Evolutionary conservation across 2,113 vertebrate species (phyloP).

Genomic region (Hippocampus mohnikei): DNA sequence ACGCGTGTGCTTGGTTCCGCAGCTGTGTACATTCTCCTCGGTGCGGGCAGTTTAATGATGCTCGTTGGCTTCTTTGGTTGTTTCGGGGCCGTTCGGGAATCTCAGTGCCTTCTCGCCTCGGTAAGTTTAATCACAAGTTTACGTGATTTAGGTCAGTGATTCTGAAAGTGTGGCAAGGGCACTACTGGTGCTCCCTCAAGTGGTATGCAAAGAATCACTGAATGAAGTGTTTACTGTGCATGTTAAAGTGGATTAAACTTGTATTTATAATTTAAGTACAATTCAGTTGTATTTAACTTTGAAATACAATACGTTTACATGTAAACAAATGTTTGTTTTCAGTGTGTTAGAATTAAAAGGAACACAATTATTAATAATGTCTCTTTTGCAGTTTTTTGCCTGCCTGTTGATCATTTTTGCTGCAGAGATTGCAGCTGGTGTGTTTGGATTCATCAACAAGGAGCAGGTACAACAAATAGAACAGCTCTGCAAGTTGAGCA

Average conservation of each 20-base stretch:
- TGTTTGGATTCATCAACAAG: conserved; percentile 93
- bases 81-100: conserved; percentile 90
- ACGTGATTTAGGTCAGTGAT: too few species aligned
- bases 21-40: conserved; percentile 91
- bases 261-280: neutral
- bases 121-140: conserved; percentile 72
- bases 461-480: conserved; percentile 69
- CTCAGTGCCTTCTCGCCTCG: conserved; percentile 90
- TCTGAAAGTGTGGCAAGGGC: too few species aligned
- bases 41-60: conserved; percentile 88
- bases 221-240: neutral
- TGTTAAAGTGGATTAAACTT: neutral
- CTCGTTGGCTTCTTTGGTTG: conserved; percentile 92
- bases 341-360: neutral
- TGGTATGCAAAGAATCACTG: neutral
- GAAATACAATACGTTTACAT: neutral
- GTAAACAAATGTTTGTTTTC: neutral
- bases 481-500: neutral
- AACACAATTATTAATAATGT: neutral
- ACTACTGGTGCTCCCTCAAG: too few species aligned
- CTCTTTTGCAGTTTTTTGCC: conserved; percentile 84
- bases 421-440: conserved; percentile 88
- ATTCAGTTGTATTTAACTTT: neutral
- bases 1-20: conserved; percentile 4
- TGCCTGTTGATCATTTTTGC: conserved; percentile 95